Percentiles rank a stretch among this genome's conserved stretches.
Evolutionary conservation across 2,888 invertebrate species (phyloP).

Genomic region (Plusia festucae): DNA sequence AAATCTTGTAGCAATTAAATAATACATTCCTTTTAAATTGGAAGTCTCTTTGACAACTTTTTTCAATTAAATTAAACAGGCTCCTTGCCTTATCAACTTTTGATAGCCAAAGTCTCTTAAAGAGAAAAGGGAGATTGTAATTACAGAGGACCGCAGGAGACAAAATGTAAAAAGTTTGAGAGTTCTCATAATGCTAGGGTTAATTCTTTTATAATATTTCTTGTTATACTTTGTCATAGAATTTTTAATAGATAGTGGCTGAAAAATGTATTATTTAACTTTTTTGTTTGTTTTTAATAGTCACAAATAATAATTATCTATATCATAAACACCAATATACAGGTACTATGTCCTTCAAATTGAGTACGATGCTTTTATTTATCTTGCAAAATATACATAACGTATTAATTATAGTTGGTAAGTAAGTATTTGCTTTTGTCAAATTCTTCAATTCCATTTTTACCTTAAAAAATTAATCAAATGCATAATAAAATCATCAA

Average conservation of each 20-base stretch:
- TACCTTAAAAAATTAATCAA: too few relatives aligned
- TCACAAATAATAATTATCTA: too few relatives aligned
- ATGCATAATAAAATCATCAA: not conserved
- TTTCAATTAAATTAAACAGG: conserved; percentile 3
- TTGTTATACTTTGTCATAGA: conserved; percentile 7
- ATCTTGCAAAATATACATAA: too few relatives aligned
- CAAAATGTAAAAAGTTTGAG: conserved; percentile 20
- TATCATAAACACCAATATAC: too few relatives aligned
- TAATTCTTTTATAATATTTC: conserved; percentile 7
- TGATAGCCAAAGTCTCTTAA: conserved; percentile 14
- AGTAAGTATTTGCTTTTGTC: too few relatives aligned
- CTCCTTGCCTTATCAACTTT: conserved; percentile 14
- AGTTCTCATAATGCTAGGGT: not conserved
- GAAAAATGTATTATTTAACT: too few relatives aligned
- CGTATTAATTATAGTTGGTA: too few relatives aligned
- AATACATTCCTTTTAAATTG: not conserved
- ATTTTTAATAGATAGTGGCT: too few relatives aligned
- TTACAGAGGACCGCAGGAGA: conserved; percentile 16
- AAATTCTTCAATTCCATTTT: too few relatives aligned
- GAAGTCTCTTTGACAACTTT: not conserved
- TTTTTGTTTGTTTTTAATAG: too few relatives aligned
- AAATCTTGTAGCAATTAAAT: conserved; percentile 5
- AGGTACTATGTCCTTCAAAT: too few relatives aligned
- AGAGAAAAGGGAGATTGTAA: conserved; percentile 16
- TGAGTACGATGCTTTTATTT: too few relatives aligned